phyloP scores from a whole-genome alignment of 2,113 vertebrate species.

The Sminthopsis crassicaudata region DNA sequence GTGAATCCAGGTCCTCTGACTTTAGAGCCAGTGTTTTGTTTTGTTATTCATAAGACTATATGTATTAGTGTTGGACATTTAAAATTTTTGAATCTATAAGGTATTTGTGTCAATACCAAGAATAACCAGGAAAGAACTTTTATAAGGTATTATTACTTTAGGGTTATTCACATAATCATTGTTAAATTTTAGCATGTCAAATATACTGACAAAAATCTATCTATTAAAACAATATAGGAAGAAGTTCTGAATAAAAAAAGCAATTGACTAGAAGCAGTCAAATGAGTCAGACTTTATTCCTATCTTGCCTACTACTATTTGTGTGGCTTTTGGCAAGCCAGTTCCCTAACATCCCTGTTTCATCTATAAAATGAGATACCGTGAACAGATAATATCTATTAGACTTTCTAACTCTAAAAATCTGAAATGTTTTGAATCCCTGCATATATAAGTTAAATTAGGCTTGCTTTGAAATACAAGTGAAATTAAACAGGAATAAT shows the following conservation, averaged over 20 bases:
- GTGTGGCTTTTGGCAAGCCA: not conserved
- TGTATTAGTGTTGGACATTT: not conserved
- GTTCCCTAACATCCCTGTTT: not conserved
- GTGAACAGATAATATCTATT: not conserved
- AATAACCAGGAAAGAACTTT: not conserved
- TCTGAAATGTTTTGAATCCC: not conserved
- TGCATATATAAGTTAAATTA: not conserved
- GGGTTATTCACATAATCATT: not conserved
- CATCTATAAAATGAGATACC: not conserved
- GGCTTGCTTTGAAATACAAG: not conserved
- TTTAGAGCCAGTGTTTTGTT: not conserved
- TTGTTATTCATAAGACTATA: not conserved
- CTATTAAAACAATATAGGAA: not conserved
- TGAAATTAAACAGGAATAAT: not conserved
- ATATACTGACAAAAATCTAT: not conserved
- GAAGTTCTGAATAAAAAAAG: not conserved
- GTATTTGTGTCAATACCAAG: not conserved
- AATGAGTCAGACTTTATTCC: not conserved
- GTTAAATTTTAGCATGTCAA: not conserved
- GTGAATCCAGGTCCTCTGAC: not conserved
- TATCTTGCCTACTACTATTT: not conserved
- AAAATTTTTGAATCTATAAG: not conserved
- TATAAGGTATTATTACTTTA: not conserved
- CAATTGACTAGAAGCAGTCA: not conserved
- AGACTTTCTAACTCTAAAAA: not conserved